Conservation (phyloP, 2,797 vertebrate genomes). For the Onychomys torridus region DNA sequence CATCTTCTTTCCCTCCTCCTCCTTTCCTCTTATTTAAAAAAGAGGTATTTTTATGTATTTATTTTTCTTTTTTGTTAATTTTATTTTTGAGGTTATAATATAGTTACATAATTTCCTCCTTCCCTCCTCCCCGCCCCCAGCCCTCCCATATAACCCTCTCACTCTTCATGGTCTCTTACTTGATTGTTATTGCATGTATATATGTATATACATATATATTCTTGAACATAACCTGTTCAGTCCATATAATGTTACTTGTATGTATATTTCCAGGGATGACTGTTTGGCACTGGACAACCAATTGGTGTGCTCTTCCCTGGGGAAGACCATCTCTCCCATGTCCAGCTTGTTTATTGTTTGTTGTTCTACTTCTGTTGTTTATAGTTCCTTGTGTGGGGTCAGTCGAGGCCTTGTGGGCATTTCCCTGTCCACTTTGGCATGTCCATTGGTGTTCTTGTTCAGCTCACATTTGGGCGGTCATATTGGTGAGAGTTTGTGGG, state of each 20-base stretch:
- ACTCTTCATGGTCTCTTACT: background rate
- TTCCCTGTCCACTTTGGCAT: no score
- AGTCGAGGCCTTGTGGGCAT: background rate
- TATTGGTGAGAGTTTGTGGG: background rate
- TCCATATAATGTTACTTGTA: background rate
- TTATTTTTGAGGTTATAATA: background rate
- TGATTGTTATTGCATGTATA: background rate
- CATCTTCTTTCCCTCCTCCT: background rate
- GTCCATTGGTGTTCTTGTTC: background rate
- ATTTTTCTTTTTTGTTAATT: background rate
- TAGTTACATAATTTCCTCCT: background rate
- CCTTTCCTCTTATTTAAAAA: background rate
- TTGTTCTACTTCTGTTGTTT: background rate
- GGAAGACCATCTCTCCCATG: background rate
- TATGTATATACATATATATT: no score
- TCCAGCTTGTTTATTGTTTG: background rate
- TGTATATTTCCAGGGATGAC: background rate
- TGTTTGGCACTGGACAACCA: background rate
- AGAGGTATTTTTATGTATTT: background rate
- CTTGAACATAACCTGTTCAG: background rate
- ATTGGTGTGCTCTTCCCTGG: background rate
- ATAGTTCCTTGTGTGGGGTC: background rate
- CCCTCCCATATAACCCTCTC: background rate
- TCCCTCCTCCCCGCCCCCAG: background rate
- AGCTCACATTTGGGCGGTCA: background rate